phyloP scores from a whole-genome alignment of 2,797 vertebrate species.

The Sandelia bainsii region DNA sequence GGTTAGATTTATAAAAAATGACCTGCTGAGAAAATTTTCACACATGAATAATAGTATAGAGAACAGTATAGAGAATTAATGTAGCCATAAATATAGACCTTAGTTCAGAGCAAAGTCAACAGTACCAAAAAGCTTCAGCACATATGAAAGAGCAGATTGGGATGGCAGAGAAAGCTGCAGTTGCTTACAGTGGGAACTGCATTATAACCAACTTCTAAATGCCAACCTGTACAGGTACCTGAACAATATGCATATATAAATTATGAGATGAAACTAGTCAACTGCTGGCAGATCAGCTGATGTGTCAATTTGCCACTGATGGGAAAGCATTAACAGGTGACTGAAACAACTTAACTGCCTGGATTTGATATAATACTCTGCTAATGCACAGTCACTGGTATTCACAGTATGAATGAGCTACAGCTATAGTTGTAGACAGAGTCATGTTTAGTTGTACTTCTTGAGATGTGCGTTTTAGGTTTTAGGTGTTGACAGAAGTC shows the following conservation, averaged over 20 bases:
- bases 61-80: no score
- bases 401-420: not conserved
- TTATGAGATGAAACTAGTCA: not conserved
- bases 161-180: not conserved
- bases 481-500: conserved; percentile 1
- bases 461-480: conserved; percentile 1
- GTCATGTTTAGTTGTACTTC: conserved; percentile 6
- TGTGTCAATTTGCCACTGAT: not conserved
- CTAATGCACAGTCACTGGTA: not conserved
- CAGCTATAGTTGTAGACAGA: not conserved
- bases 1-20: not conserved
- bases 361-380: not conserved
- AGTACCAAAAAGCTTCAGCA: not conserved
- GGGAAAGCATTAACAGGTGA: conserved; percentile 23
- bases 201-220: not conserved
- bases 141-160: not conserved
- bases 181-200: no score
- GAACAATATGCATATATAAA: no score
- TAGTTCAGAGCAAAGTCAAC: not conserved
- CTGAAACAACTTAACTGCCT: conserved; percentile 3
- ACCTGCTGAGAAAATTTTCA: not conserved
- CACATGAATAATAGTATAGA: no score
- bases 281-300: conserved; percentile 9
- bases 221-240: not conserved
- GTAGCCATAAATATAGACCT: not conserved